A percentile compares a stretch with the other conserved stretches of the same genome.
Evolutionary conservation across 2,888 invertebrate species (phyloP).

Genomic region (Leptodirus hochenwartii): DNA sequence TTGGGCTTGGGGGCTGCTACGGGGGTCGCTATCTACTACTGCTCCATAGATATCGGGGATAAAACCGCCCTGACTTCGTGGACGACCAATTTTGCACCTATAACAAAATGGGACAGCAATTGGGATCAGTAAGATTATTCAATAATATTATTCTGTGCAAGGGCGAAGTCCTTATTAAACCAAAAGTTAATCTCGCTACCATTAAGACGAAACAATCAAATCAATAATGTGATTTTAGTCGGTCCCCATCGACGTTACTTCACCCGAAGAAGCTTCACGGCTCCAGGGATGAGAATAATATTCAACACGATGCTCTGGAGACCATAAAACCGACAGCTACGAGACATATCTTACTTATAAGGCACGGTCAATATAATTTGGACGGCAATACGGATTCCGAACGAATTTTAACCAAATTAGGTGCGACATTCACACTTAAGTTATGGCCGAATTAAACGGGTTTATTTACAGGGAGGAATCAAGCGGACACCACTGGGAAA

Average conservation of each 20-base stretch:
- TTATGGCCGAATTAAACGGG: conserved; percentile 5
- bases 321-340: conserved; percentile 37
- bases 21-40: conserved; percentile 36
- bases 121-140: conserved; percentile 62
- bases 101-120: conserved; percentile 65
- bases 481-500: conserved; percentile 73
- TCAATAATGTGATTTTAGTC: conserved; percentile 28
- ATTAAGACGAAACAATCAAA: too few relatives aligned
- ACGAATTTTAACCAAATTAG: conserved; percentile 61
- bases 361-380: conserved; percentile 89
- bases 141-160: background rate
- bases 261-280: conserved; percentile 33
- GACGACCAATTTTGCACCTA: conserved; percentile 47
- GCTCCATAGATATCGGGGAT: conserved; percentile 16
- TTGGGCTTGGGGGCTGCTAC: conserved; percentile 45
- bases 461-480: conserved; percentile 45
- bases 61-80: conserved; percentile 40
- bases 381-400: conserved; percentile 53
- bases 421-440: conserved; percentile 27
- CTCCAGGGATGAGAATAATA: conserved; percentile 40
- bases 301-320: conserved; percentile 33
- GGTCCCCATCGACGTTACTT: conserved; percentile 53
- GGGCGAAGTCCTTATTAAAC: too few relatives aligned
- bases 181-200: too few relatives aligned
- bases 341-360: conserved; percentile 74